Evolutionary conservation across 2,888 invertebrate genomes (phyloP).

Genomic region (Melanargia galathea): DNA sequence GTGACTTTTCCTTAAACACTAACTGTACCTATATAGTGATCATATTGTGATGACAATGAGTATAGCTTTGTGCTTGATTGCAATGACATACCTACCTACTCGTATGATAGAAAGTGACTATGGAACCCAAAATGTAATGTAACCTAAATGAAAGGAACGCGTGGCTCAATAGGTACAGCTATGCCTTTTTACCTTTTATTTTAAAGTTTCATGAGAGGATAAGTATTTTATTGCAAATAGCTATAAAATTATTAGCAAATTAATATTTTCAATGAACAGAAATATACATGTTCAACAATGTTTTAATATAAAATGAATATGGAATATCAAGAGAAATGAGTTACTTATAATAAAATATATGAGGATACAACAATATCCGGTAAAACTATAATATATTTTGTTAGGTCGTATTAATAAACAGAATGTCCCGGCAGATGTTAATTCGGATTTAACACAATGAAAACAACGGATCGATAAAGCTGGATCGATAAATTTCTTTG

Average conservation of each 20-base stretch:
- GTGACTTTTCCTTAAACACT: too few species aligned
- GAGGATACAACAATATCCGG: conserved; percentile 70
- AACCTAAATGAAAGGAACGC: too few species aligned
- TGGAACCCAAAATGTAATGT: too few species aligned
- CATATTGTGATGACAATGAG: too few species aligned
- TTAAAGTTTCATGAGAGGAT: too few species aligned
- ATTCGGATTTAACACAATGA: conserved; percentile 55
- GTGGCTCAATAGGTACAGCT: too few species aligned
- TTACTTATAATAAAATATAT: conserved; percentile 15
- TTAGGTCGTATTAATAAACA: conserved; percentile 60
- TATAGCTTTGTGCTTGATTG: too few species aligned
- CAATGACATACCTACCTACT: too few species aligned
- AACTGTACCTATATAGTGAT: too few species aligned
- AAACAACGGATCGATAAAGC: conserved; percentile 44
- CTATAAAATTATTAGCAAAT: not conserved
- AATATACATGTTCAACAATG: not conserved
- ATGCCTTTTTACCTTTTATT: too few species aligned
- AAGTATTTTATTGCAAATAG: too few species aligned
- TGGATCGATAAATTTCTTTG: conserved; percentile 39
- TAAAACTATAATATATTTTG: conserved; percentile 51
- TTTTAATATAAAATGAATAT: conserved; percentile 31
- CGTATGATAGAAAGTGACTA: too few species aligned
- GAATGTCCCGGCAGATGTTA: conserved; percentile 66
- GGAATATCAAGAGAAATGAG: conserved; percentile 10
- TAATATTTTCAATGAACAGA: not conserved